Base-by-base conservation (phyloP, 2,797 vertebrate genomes). In the Acrossocheilus wenchowensis region DNA sequence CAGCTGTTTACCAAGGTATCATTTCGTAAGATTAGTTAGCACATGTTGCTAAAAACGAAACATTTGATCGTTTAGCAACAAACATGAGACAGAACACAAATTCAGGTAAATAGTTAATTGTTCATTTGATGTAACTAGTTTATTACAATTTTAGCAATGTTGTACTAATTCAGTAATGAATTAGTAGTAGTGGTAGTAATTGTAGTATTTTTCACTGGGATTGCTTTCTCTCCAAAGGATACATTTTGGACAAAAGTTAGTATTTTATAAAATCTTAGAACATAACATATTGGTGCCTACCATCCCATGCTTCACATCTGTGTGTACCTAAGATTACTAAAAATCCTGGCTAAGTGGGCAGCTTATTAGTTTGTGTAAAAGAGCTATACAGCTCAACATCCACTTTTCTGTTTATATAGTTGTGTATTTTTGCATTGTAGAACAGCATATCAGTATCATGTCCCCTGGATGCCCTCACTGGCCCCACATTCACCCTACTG, bases 401-500 rank as follows among this genome's bases (percentile, higher is more conserved):
- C 26, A 52, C 73, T 52, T 75, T 54, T 21, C 8, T 52, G 23
- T 57, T n/a, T 57, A 12, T 36, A 81, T 34, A 34, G 9, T 45
- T 66, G 9, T 45, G 10, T n/a, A 5, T 52, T 52, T 71, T 72
- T 69, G n/a, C 23, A 68, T 52, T 72, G 68, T 54, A 72, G 17
- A 14, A 19, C 11, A 74, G 17, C 34, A 48, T 43, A 73, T 45
- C 52, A 82, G 52, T 7, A 26, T 66, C 21, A 19, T 50, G 45
- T 39, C 48, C 73, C 23, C 10, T 54, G 36, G 26, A 54, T 78
- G 60, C 62, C 36, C 62, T 78, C 62, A 69, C 62, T 68, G 60
- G 73, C 21, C 83, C 73, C 60, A 30, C 34, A 64, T 83, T 84
- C 62, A 66, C 82, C 45, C 73, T 78, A 23, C 21, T 89, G 41